Evolutionary conservation across 2,888 invertebrate species (phyloP).

Genomic region (Falcaria lacertinaria): DNA sequence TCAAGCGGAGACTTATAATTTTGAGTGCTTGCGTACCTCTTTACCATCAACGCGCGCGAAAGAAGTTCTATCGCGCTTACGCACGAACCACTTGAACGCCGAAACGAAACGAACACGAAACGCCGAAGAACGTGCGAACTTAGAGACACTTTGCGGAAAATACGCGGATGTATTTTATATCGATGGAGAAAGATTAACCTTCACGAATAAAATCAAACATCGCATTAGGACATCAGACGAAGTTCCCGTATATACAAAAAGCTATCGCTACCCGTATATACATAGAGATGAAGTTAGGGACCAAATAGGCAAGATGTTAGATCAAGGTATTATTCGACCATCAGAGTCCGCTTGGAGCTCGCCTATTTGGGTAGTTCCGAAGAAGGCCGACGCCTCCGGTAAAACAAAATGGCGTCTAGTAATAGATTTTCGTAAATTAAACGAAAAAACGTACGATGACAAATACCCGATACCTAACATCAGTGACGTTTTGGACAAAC

Average conservation of each 20-base stretch:
- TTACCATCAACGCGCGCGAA: slow-evolving; percentile 5
- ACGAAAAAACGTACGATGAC: slow-evolving; percentile 2
- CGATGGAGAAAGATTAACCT: slow-evolving; percentile 11
- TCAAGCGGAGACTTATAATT: background rate
- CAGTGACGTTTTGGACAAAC: slow-evolving; percentile 18
- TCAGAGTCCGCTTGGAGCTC: too few species aligned
- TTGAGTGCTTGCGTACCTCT: slow-evolving; percentile 14
- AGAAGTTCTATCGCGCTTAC: slow-evolving; percentile 19
- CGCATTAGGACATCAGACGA: slow-evolving; percentile 2
- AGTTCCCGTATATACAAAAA: slow-evolving; percentile 8
- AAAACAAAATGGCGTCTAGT: slow-evolving; percentile 1
- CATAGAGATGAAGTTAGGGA: slow-evolving; percentile 7
- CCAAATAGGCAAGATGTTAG: background rate
- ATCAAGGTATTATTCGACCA: too few species aligned
- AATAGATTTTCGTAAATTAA: background rate
- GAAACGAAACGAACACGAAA: too few species aligned
- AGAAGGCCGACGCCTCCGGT: background rate
- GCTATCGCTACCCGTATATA: slow-evolving; percentile 5
- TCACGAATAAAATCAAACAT: slow-evolving; percentile 12
- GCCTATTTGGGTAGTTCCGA: too few species aligned
- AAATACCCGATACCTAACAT: slow-evolving; percentile 6
- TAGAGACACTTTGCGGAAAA: slow-evolving; percentile 11
- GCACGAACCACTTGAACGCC: slow-evolving; percentile 26
- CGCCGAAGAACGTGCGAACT: slow-evolving; percentile 22
- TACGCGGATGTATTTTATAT: slow-evolving; percentile 22